These are phyloP conservation scores for Athene cunicularia DNA, from an alignment of 2,113 vertebrate species.

Conservation along the genomic window DNA sequence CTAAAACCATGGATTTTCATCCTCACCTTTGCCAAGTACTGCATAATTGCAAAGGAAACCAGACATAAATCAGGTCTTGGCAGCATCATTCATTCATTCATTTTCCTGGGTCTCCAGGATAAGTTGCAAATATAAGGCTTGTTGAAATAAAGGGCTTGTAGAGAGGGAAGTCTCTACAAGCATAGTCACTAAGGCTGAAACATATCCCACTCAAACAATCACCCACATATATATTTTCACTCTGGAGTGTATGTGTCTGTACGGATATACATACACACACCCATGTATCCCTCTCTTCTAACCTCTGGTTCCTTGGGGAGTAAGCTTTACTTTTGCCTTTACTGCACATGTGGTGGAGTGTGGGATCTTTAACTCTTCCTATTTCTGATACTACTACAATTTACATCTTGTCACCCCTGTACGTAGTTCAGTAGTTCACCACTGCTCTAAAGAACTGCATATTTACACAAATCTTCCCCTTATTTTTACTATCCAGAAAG, in stretches of 20 bases:
- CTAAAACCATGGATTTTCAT: neutral
- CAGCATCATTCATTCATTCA: neutral
- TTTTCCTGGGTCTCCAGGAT: neutral
- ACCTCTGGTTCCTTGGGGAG: neutral
- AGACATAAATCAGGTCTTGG: neutral
- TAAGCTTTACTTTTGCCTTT: neutral
- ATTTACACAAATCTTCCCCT: neutral
- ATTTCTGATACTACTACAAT: neutral
- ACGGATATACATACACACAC: no score
- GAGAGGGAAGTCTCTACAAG: neutral
- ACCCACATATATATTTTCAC: neutral
- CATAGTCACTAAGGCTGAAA: neutral
- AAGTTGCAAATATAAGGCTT: neutral
- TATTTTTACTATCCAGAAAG: neutral
- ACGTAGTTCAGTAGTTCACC: neutral
- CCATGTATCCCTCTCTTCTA: neutral
- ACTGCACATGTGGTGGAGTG: fast-evolving
- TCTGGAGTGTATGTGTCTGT: neutral
- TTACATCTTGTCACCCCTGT: neutral
- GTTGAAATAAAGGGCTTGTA: neutral
- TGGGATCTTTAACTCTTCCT: neutral
- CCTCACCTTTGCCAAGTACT: neutral
- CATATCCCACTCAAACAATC: neutral
- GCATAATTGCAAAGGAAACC: neutral
- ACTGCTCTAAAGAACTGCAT: neutral